These are phyloP conservation scores for Thumatha senex DNA, from an alignment of 2,888 invertebrate species.

Conservation along the genomic window DNA sequence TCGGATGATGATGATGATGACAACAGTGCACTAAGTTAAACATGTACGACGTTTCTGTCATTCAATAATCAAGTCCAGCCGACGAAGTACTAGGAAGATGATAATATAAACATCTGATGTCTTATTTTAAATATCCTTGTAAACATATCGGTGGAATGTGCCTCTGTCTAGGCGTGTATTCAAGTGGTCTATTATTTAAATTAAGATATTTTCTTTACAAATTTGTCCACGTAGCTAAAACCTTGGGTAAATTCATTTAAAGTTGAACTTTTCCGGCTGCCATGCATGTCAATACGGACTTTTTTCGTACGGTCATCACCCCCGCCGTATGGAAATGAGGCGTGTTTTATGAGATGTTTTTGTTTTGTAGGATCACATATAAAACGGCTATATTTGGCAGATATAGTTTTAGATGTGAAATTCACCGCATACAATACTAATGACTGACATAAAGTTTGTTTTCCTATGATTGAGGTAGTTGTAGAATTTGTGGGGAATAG, in stretches of 20 bases:
- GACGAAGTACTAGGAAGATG: no score
- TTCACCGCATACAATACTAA: neutral
- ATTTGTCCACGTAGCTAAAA: neutral
- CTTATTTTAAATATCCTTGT: no score
- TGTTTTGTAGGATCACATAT: neutral
- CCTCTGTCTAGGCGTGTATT: no score
- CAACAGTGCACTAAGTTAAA: no score
- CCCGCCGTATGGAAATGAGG: neutral
- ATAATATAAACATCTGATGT: no score
- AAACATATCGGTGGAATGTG: no score
- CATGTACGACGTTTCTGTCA: no score
- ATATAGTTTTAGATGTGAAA: neutral
- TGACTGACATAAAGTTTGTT: neutral
- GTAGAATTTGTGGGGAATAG: no score
- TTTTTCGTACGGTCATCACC: conserved; percentile 21
- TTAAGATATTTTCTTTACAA: neutral
- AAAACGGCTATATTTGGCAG: neutral
- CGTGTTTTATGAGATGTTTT: neutral
- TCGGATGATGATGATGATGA: no score
- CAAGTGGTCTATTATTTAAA: neutral
- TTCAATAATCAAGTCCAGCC: no score
- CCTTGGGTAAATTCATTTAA: neutral
- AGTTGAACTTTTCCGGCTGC: conserved; percentile 9
- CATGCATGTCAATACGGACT: conserved; percentile 25
- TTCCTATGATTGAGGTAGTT: neutral